Evolutionary conservation across 2,888 invertebrate species (phyloP).

Genomic region (Ethmia dodecea): DNA sequence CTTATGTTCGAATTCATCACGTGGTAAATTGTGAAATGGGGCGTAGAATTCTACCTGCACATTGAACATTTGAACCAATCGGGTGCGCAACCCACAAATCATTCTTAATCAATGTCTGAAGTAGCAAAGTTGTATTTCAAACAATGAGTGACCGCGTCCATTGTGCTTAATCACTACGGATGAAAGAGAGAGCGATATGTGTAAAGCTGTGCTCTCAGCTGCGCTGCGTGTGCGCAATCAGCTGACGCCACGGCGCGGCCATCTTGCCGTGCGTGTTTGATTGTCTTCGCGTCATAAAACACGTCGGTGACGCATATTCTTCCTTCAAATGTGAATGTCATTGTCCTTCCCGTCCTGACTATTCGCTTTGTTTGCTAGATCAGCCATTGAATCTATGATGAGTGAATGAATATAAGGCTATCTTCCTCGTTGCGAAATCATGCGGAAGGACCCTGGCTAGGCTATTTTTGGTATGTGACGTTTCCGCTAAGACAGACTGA

Average conservation of each 20-base stretch:
- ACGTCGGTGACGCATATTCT: conserved; percentile 56
- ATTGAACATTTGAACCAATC: conserved; percentile 12
- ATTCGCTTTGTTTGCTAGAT: conserved; percentile 36
- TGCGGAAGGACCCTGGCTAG: conserved; percentile 65
- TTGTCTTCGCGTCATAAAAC: conserved; percentile 66
- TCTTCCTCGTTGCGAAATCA: conserved; percentile 47
- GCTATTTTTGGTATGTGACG: conserved; percentile 65
- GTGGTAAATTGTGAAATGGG: too few species aligned
- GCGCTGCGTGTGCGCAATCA: conserved; percentile 70
- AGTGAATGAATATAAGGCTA: conserved; percentile 20
- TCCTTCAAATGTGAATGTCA: conserved; percentile 62
- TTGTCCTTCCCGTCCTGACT: conserved; percentile 52
- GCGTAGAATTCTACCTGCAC: conserved; percentile 7
- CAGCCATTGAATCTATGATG: conserved; percentile 23
- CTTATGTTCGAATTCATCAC: too few species aligned
- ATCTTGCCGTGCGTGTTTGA: conserved; percentile 66
- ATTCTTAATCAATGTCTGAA: conserved; percentile 11
- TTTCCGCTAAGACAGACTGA: conserved; percentile 43
- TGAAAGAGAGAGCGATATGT: conserved; percentile 60
- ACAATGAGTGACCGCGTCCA: conserved; percentile 50
- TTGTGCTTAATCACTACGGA: conserved; percentile 42
- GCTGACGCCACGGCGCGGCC: conserved; percentile 70
- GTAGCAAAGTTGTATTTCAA: conserved; percentile 38
- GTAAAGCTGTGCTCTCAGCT: conserved; percentile 43
- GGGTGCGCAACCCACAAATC: conserved; percentile 20